Base-by-base conservation (phyloP, 2,797 vertebrate species). In the Aulostomus chinensis region DNA sequence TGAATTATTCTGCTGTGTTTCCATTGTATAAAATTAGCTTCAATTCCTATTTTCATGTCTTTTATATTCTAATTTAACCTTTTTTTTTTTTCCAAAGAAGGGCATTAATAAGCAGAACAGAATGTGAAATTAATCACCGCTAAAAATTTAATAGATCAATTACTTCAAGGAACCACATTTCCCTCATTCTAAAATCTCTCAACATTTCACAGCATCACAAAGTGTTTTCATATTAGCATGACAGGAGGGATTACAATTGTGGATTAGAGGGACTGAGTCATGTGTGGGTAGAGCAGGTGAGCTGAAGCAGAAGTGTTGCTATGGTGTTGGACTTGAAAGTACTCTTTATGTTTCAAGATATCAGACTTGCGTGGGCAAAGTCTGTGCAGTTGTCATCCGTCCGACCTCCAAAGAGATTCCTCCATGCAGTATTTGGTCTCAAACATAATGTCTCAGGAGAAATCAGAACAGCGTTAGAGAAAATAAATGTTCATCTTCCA, bases 291-390 rank as follows among this genome's bases (percentile, higher is more conserved):
- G 15, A 47, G 22, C 21, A 48, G 45, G 45, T 48, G 35, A 48
- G 45, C 30, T 24, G 29, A 48, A 48, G 45, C 30, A 34, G 29
- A 30, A 5, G 43, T 34, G 45, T 48, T 48, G 45, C 45, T 60
- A 88, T 88, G 86, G 85, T 57, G 80, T 76, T 76, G 53, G 46
- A 73, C 73, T 75, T 80, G 58, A 81, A 84, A 81, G 78, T 67
- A 57, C 55, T 78, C 73, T 80, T 82, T 73, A 84, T 84, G 69
- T 81, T 85, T 85, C 58, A 67, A 80, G 81, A 73, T 66, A 68
- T 76, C 66, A 73, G 72, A 78, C 64, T 67, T 68, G 76, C 68
- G 77, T 84, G 68, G 73, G 82, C 70, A 76, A 77, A 58, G 69
- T 62, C 54, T 68, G 61, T 60, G 55, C 56, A 32, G 69, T 68